Base-by-base conservation (phyloP, 2,797 vertebrate species). In the Ptychobarbus kaznakovi region DNA sequence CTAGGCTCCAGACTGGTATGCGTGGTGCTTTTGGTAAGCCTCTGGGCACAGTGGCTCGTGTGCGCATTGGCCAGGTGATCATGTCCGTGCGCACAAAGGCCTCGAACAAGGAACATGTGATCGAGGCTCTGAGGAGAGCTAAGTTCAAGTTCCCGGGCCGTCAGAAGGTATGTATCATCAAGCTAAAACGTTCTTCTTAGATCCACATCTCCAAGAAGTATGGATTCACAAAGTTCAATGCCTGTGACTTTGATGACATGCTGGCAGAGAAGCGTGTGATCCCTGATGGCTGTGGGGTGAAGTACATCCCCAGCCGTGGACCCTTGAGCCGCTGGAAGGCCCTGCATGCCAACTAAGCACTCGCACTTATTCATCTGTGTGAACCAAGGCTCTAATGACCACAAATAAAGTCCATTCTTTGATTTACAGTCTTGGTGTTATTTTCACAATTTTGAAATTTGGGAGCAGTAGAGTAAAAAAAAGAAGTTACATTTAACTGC, bases 151-250 rank as follows among this genome's bases (percentile, higher is more conserved):
- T 99, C 91, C 97, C 97, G 0, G 97, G 97, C 2, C 95, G 96
- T 40, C 97, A 98, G 92, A 98, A 99, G 96, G 97, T 98, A 91
- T 1, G 5, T 15, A 46, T 1, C 11, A 44, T 28, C 0, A 78
- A 58, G 2, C 9, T 79, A 18, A 75, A 28, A 65, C 11, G 0
- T 13, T 40, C 46, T 2, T 13, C 28, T 9, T 91, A 98, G 97
- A 98, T 98, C 91, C 97, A 99, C 88, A 98, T 98, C 88, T 98
- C 97, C 58, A 99, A 98, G 95, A 98, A 99, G 87, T 99, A 97
- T 85, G 97, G 97, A 53, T 99, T 99, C 92, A 97, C 97, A 38
- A 99, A 98, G 90, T 98, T 97, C 93, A 98, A 99, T 0, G 90
- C 96, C 0, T 89, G 87, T 0, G 94, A 97, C 85, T 98, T 99